Base-by-base conservation (phyloP, 2,113 vertebrate genomes). In the Glaucidium brasilianum region DNA sequence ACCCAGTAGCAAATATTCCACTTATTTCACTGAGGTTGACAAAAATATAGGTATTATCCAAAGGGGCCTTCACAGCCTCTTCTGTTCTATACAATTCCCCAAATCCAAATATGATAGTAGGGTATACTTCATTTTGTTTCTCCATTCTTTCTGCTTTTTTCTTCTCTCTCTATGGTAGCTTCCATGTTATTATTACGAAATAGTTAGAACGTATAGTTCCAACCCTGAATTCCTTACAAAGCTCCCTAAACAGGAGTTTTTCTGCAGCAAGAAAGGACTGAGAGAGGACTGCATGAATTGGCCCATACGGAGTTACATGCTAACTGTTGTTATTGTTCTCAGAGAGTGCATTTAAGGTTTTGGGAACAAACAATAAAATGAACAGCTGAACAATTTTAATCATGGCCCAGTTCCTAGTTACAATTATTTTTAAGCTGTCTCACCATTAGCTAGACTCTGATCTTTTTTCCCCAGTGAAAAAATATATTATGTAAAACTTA, bases 301-400 rank as follows among this genome's bases (percentile, higher is more conserved):
- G 93, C 92, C 92, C 95, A 97, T 96, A 96, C 27, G 25, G 95
- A 95, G 95, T 94, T 97, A 96, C 92, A 96, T 94, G 90, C 93
- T 96, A 97, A 97, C 93, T 96, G 95, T 97, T 97, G 95, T 97
- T 96, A 97, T 97, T 98, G 96, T 98, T 97, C 97, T 97, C 97
- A 85, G 85, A 97, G 95, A 98, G 96, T 96, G 97, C 97, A 98
- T 97, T 97, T 97, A 97, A 98, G 97, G 97, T 97, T 97, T 97
- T 96, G 96, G 93, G 97, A 96, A 97, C 96, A 97, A 97, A 97
- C 96, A 97, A 97, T 98, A 97, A 97, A 98, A 97, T 0, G 94
- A 97, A 98, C 94, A 97, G 97, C 96, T 97, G 97, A 97, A 96
- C 94, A 97, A 96, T 96, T 97, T 96, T 98, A 97, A 97, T 97